Evolutionary conservation across 2,797 vertebrate genomes (phyloP).

Genomic region (Fistularia commersonii): DNA sequence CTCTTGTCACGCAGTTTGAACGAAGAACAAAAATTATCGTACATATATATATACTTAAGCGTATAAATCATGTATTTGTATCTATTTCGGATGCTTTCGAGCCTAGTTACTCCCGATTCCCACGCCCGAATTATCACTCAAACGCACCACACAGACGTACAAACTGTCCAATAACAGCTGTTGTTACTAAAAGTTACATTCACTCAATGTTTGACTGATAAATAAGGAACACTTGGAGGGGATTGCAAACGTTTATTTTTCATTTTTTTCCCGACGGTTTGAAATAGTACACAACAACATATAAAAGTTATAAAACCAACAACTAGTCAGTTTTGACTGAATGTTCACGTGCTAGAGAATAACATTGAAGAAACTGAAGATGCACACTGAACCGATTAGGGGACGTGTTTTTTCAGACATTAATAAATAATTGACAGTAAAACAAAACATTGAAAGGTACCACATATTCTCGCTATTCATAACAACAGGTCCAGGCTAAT

Average conservation of each 20-base stretch:
- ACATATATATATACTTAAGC: too few relatives aligned
- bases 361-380: slow-evolving; percentile 18
- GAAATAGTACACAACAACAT: slow-evolving; percentile 59
- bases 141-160: too few relatives aligned
- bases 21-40: too few relatives aligned
- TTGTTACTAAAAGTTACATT: too few relatives aligned
- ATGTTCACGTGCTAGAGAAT: slow-evolving; percentile 18
- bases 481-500: not conserved
- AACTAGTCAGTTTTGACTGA: slow-evolving; percentile 15
- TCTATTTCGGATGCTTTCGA: too few relatives aligned
- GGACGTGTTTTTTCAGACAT: slow-evolving; percentile 23
- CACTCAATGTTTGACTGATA: too few relatives aligned
- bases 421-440: slow-evolving; percentile 52
- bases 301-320: slow-evolving; percentile 67
- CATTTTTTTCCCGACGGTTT: slow-evolving; percentile 14
- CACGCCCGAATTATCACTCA: too few relatives aligned
- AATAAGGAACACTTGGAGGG: not conserved
- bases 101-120: too few relatives aligned
- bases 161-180: too few relatives aligned
- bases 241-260: slow-evolving; percentile 45
- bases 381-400: slow-evolving; percentile 14
- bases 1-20: too few relatives aligned
- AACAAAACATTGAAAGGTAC: slow-evolving; percentile 12
- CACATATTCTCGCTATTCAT: slow-evolving; percentile 2
- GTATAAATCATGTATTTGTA: too few relatives aligned